Evolutionary conservation across 2,888 invertebrate species (phyloP).

Genomic region (Lasiommata megera): DNA sequence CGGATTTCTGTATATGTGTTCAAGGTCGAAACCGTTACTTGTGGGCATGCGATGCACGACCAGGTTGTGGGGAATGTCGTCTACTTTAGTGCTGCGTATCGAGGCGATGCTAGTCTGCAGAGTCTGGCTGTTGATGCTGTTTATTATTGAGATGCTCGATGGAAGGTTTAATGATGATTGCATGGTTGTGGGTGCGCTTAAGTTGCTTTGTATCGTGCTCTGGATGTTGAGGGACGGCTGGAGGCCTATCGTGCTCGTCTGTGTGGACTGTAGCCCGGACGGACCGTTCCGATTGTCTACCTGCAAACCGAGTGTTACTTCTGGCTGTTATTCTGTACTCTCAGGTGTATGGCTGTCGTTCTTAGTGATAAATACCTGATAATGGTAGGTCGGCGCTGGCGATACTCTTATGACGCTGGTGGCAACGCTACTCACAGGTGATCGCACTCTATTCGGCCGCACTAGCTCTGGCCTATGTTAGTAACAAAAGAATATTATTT

Average conservation of each 20-base stretch:
- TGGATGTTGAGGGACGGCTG: slow-evolving; percentile 52
- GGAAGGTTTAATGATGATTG: slow-evolving; percentile 56
- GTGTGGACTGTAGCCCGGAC: slow-evolving; percentile 55
- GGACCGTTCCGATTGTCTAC: slow-evolving; percentile 68
- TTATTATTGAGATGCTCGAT: slow-evolving; percentile 61
- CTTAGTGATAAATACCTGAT: slow-evolving; percentile 54
- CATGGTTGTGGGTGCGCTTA: slow-evolving; percentile 48
- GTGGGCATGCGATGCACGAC: slow-evolving; percentile 56
- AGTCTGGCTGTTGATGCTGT: slow-evolving; percentile 44
- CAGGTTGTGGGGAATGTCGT: slow-evolving; percentile 65
- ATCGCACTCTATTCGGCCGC: slow-evolving; percentile 80
- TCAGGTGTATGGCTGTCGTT: neutral
- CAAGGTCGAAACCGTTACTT: slow-evolving; percentile 68
- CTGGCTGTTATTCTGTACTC: slow-evolving; percentile 18
- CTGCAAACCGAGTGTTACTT: slow-evolving; percentile 42
- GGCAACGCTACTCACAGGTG: slow-evolving; percentile 79
- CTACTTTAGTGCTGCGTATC: slow-evolving; percentile 47
- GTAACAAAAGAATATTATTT: neutral
- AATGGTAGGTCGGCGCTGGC: slow-evolving; percentile 83
- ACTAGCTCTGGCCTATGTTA: slow-evolving; percentile 85
- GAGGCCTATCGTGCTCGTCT: slow-evolving; percentile 56
- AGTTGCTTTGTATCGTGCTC: slow-evolving; percentile 34
- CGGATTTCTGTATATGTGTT: slow-evolving; percentile 50
- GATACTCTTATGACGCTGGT: slow-evolving; percentile 93
- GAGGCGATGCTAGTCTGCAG: slow-evolving; percentile 54